Base-by-base conservation (phyloP, 2,797 vertebrate species). In the Podargus strigoides region DNA sequence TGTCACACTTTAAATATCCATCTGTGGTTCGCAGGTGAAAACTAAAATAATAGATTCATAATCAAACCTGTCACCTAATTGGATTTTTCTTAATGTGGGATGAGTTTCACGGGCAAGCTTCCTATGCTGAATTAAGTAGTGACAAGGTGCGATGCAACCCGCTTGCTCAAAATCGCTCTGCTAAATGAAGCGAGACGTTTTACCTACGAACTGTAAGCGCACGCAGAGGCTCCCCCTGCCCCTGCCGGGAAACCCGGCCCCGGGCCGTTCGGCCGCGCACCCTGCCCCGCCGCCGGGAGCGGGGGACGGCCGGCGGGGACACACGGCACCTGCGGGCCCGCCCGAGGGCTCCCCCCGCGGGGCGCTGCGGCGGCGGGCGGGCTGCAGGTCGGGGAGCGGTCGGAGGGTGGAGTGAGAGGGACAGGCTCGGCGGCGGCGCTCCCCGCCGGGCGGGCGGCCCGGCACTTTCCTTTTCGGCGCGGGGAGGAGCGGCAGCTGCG, bases 331-430 rank as follows among this genome's bases (percentile, higher is more conserved):
- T 50, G 56, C 56, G 44, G 36, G 37, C 47, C 32, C 37, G 23
- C 30, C 58, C 34, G 7, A 5, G 27, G n/a, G 53, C 52, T 42
- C 52, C 14, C n/a, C 52, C 47, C 46, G 19, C 46, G 32, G 56
- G 42, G 55, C 62, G 28, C 68, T 19, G 68, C 37, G 68, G 53
- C 30, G 19, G 59, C 41, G 30, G 53, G 28, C 66, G 85, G 67
- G 92, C 91, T 96, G 95, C 97, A 97, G 46, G 87, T 72, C 75
- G 83, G 87, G 2, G 60, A 95, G 91, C 83, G 92, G 96, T 94
- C 98, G 84, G 96, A 96, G 88, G 97, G 96, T 96, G 98, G 97
- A 96, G 97, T 89, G 96, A 97, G 94, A 97, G 97, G 87, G 93
- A 85, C 94, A 69, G 94, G 47, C 83, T 87, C 42, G 88, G 42